Conservation (phyloP, 1,140 invertebrate genomes). For the Holotrichia oblita region DNA sequence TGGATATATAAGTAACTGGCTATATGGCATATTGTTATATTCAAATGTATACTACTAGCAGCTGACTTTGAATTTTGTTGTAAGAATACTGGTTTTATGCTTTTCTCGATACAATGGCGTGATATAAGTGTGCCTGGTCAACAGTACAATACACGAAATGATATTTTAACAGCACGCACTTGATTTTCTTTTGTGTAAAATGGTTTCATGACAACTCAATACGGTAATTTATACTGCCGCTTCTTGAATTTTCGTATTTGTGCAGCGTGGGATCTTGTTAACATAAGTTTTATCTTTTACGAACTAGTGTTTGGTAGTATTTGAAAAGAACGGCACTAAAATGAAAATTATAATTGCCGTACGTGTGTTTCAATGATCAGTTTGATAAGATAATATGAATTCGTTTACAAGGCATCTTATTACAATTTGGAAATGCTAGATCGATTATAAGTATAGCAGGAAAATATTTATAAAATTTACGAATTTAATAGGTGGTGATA, state of each 20-base stretch:
- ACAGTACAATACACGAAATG: background rate
- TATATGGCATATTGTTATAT: slow-evolving; percentile 1
- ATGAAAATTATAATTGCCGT: no score
- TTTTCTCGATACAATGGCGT: slow-evolving; percentile 16
- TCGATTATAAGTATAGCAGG: no score
- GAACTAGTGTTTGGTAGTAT: no score
- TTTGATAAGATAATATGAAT: no score
- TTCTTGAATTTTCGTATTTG: slow-evolving; percentile 25
- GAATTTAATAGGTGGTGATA: no score
- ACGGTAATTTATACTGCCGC: slow-evolving; percentile 5
- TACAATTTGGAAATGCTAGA: no score
- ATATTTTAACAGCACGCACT: slow-evolving; percentile 33
- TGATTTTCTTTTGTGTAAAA: slow-evolving; percentile 27
- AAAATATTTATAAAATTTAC: no score
- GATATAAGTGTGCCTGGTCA: slow-evolving; percentile 43
- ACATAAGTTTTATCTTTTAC: no score
- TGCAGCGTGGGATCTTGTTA: background rate
- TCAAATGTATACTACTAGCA: slow-evolving; percentile 35
- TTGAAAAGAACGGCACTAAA: no score
- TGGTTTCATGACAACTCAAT: background rate
- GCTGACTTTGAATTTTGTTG: slow-evolving; percentile 44
- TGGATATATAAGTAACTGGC: slow-evolving; percentile 43
- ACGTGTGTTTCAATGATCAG: no score
- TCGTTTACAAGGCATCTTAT: no score
- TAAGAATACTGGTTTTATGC: slow-evolving; percentile 39